Evolutionary conservation across 92 coral and sea anemone genomes (phyloP).

Genomic region (Pocillopora meandrina): DNA sequence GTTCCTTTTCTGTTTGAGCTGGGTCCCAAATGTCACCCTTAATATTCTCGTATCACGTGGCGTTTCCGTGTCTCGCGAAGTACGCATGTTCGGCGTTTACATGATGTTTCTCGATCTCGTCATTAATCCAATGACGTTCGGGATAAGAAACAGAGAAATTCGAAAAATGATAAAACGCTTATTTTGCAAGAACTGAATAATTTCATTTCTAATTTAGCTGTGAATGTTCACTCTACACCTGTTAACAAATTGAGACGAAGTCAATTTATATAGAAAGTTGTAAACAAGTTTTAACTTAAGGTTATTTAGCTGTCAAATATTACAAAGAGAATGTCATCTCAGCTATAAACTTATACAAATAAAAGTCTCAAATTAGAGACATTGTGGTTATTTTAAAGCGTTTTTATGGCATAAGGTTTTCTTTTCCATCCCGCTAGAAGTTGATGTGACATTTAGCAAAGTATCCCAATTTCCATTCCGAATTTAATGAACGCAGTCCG

Average conservation of each 20-base stretch:
- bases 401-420: too few relatives aligned
- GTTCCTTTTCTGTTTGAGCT: slow-evolving; percentile 50
- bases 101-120: slow-evolving; percentile 53
- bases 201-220: neutral
- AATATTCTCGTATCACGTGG: slow-evolving; percentile 49
- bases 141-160: slow-evolving; percentile 49
- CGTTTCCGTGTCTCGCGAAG: slow-evolving; percentile 40
- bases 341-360: neutral
- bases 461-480: too few relatives aligned
- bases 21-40: slow-evolving; percentile 51
- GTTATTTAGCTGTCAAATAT: neutral
- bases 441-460: too few relatives aligned
- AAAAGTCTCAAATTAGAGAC: too few relatives aligned
- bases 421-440: too few relatives aligned
- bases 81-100: slow-evolving; percentile 48
- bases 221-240: neutral
- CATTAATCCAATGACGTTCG: slow-evolving; percentile 58
- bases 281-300: too few relatives aligned
- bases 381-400: too few relatives aligned
- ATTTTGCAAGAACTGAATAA: too few relatives aligned
- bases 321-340: neutral
- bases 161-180: slow-evolving; percentile 42
- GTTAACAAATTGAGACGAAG: neutral
- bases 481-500: too few relatives aligned
- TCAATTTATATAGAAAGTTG: neutral